These are phyloP conservation scores for Mobula hypostoma DNA, from an alignment of 2,113 vertebrate genomes.

Conservation along the genomic window DNA sequence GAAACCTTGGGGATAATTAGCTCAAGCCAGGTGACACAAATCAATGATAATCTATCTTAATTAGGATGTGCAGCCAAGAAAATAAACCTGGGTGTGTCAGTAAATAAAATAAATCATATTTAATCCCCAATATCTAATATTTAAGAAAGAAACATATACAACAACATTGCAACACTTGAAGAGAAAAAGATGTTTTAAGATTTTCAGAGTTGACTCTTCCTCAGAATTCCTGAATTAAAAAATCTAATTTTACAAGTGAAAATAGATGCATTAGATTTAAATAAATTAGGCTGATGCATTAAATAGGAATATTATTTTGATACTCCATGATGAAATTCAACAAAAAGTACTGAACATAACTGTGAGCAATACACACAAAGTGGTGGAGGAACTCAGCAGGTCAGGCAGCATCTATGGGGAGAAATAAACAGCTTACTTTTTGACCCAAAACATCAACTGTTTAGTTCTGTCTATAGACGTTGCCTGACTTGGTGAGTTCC, in stretches of 20 bases:
- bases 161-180: neutral
- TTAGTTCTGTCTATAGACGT: no score
- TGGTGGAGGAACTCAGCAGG: no score
- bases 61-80: neutral
- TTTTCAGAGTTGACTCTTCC: neutral
- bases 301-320: neutral
- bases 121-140: neutral
- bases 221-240: neutral
- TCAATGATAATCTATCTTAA: neutral
- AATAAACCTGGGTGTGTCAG: neutral
- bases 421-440: no score
- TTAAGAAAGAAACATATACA: neutral
- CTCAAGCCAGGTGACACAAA: neutral
- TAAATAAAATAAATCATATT: neutral
- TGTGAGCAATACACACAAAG: neutral
- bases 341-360: neutral
- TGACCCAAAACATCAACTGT: no score
- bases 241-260: neutral
- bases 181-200: neutral
- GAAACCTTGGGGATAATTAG: neutral
- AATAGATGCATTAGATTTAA: neutral
- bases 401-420: no score
- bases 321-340: neutral
- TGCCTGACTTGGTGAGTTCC: no score
- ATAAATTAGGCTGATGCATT: neutral